These are phyloP conservation scores for Neolamprologus variostigma DNA, from an alignment of 2,113 vertebrate species.

Conservation along the genomic window DNA sequence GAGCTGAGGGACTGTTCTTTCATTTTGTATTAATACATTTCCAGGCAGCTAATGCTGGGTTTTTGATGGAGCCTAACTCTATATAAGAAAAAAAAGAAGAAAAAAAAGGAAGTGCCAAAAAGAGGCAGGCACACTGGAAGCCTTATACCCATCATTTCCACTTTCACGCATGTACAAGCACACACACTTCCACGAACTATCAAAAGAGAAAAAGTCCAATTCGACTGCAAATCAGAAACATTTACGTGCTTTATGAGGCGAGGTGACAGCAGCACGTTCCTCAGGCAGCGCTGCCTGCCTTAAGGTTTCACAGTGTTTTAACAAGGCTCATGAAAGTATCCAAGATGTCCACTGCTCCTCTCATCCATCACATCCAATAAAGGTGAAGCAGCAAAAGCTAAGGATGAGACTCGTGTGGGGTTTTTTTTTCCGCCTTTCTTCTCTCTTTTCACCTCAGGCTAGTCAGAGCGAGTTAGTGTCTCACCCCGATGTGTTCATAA, in stretches of 20 bases:
- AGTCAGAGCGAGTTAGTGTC: conserved; percentile 59
- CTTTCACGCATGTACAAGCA: neutral
- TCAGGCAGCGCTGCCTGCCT: neutral
- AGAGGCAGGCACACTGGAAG: neutral
- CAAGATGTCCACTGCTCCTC: conserved; percentile 18
- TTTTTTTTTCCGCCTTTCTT: conserved; percentile 6
- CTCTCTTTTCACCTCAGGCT: conserved; percentile 39
- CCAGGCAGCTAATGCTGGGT: neutral
- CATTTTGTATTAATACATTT: neutral
- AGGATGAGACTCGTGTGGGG: neutral
- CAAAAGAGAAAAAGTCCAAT: neutral
- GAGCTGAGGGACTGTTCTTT: neutral
- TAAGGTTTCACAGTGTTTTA: conserved; percentile 38
- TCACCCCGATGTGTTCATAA: conserved; percentile 65
- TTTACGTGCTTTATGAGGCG: conserved; percentile 23
- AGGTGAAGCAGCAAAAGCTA: conserved; percentile 46
- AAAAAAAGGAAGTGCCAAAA: neutral
- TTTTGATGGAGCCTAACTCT: neutral
- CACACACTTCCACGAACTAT: neutral
- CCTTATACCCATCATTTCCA: neutral
- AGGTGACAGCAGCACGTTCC: conserved; percentile 4
- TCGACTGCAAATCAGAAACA: conserved; percentile 14
- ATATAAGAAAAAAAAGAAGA: accelerated
- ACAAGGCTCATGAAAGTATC: conserved; percentile 53
- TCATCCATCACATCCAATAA: conserved; percentile 52